Percentiles rank a stretch among this genome's conserved stretches.
These are phyloP conservation scores for Camptogramma bilineatum DNA, from an alignment of 2,888 invertebrate genomes.

Conservation along the genomic window DNA sequence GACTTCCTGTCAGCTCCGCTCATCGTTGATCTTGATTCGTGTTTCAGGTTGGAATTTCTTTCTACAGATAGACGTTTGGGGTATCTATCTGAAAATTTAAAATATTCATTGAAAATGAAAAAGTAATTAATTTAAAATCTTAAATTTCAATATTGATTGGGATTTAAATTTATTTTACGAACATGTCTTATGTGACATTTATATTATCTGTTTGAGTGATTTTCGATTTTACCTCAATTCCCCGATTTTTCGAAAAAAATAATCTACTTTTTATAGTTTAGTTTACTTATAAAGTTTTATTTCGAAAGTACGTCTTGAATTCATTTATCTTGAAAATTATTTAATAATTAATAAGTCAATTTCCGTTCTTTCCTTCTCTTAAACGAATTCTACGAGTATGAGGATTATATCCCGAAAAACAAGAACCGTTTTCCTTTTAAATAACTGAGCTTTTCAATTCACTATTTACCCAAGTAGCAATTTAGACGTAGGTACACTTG, in stretches of 20 bases:
- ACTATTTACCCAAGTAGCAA: slow-evolving; percentile 41
- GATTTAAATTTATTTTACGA: too few species aligned
- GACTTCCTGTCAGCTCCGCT: not conserved
- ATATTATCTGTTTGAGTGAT: too few species aligned
- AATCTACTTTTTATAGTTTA: too few species aligned
- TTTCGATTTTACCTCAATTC: too few species aligned
- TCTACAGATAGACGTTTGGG: slow-evolving; percentile 23
- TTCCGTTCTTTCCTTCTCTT: slow-evolving; percentile 13
- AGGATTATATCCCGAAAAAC: slow-evolving; percentile 25
- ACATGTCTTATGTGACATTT: too few species aligned
- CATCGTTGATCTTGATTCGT: slow-evolving; percentile 25
- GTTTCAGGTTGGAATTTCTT: slow-evolving; percentile 25
- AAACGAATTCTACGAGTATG: slow-evolving; percentile 16
- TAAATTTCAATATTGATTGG: too few species aligned
- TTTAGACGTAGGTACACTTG: slow-evolving; percentile 40
- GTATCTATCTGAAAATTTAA: slow-evolving; percentile 27
- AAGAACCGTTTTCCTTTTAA: slow-evolving; percentile 43
- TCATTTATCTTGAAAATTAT: slow-evolving; percentile 4
- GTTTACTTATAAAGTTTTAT: too few species aligned
- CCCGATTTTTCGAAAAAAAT: too few species aligned
- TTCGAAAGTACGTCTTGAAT: not conserved
- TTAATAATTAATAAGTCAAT: slow-evolving; percentile 22
- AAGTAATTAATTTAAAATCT: too few species aligned
- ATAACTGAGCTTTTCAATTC: slow-evolving; percentile 36
- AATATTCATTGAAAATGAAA: not conserved